phyloP scores from a whole-genome alignment of 1,140 invertebrate genomes.

The Drosophila ironensis region DNA sequence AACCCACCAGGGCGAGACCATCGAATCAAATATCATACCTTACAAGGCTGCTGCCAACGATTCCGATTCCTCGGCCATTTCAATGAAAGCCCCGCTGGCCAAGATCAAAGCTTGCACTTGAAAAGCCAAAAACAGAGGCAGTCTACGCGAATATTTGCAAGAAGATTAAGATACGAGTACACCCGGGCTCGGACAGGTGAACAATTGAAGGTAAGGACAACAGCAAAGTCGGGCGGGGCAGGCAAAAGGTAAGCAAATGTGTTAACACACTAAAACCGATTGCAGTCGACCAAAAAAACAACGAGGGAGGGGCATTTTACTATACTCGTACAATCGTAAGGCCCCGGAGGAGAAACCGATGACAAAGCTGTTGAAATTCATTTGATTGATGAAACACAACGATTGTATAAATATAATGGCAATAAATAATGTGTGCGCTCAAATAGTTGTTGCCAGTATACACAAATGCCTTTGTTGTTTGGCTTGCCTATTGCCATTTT shows the following conservation, averaged over 20 bases:
- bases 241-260: conserved; percentile 19
- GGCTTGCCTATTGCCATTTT: not conserved
- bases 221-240: conserved; percentile 8
- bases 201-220: conserved; percentile 33
- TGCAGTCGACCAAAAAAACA: conserved; percentile 29
- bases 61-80: not conserved
- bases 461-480: conserved; percentile 5
- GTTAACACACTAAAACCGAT: conserved; percentile 42
- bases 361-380: conserved; percentile 61
- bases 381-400: conserved; percentile 67
- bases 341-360: not conserved
- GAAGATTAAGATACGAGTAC: conserved; percentile 22
- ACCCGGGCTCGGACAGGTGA: too few relatives aligned
- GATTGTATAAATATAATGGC: conserved; percentile 63
- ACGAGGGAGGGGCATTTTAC: not conserved
- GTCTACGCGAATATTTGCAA: conserved; percentile 26
- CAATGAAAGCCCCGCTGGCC: conserved; percentile 2
- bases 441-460: conserved; percentile 7
- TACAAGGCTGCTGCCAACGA: too few relatives aligned
- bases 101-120: conserved; percentile 37
- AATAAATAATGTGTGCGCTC: conserved; percentile 56
- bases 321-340: not conserved
- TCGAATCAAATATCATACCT: too few relatives aligned
- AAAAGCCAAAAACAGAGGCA: not conserved
- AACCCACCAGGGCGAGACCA: too few relatives aligned